Conservation (phyloP, 1,140 invertebrate species). For the Hyposmocoma kahamanoa region DNA sequence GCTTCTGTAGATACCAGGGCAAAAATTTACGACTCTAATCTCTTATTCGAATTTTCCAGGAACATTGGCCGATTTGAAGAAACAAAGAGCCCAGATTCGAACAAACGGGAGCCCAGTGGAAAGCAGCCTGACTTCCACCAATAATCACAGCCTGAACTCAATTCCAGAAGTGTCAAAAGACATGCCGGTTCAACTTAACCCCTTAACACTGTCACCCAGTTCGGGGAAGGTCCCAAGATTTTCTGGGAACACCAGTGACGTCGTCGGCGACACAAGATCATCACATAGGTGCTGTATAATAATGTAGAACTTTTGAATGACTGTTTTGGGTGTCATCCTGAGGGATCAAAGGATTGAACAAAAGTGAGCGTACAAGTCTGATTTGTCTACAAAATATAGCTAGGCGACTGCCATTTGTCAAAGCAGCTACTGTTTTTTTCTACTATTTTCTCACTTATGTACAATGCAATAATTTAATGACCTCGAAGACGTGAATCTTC, state of each 20-base stretch:
- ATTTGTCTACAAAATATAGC: too few species aligned
- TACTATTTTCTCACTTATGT: too few species aligned
- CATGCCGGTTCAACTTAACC: constrained; percentile 44
- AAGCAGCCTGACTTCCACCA: constrained; percentile 49
- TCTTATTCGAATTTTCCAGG: constrained; percentile 39
- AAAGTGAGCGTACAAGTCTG: constrained; percentile 35
- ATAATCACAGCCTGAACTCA: constrained; percentile 55
- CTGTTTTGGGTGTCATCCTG: too few species aligned
- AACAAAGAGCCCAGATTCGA: constrained; percentile 87
- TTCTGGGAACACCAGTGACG: constrained; percentile 65
- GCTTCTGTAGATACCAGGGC: too few species aligned
- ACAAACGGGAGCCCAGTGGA: constrained; percentile 75
- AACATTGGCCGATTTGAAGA: constrained; percentile 92
- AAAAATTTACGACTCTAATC: too few species aligned
- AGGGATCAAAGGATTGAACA: constrained; percentile 1
- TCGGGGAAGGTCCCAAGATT: constrained; percentile 56
- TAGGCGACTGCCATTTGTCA: too few species aligned
- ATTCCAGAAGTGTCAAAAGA: constrained; percentile 44
- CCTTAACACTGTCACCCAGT: constrained; percentile 31
- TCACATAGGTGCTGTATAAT: constrained; percentile 68
- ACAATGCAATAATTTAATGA: too few species aligned
- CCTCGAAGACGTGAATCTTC: too few species aligned
- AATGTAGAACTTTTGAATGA: constrained; percentile 38
- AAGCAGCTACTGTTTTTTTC: too few species aligned
- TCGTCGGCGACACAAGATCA: constrained; percentile 59